Evolutionary conservation across 2,888 invertebrate species (phyloP).

Genomic region (Trachelus iudaicus): DNA sequence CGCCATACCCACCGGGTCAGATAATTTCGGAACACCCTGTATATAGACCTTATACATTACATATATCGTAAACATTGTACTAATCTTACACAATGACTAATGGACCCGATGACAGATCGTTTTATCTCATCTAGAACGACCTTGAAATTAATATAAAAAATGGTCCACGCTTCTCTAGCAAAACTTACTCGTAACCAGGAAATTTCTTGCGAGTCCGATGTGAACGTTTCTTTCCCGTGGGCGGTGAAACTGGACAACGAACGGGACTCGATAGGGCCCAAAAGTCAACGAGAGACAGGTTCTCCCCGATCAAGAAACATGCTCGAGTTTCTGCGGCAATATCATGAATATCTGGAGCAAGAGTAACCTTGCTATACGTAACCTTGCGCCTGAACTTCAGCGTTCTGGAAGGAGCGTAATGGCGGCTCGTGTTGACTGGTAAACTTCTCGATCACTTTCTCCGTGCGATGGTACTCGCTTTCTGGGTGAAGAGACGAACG

Average conservation of each 20-base stretch:
- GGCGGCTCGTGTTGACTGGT: constrained; percentile 5
- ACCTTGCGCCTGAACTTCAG: constrained; percentile 60
- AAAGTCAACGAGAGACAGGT: not conserved
- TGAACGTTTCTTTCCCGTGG: not conserved
- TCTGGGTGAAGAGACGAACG: not conserved
- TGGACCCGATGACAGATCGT: not conserved
- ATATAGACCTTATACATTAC: not conserved
- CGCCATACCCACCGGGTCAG: too few relatives aligned
- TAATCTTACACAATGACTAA: not conserved
- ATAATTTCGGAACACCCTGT: too few relatives aligned
- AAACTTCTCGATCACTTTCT: constrained; percentile 60
- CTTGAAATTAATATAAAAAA: not conserved
- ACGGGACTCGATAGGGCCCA: not conserved
- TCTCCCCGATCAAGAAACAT: not conserved
- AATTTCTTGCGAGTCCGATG: not conserved
- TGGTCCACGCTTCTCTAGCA: not conserved
- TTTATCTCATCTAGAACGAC: not conserved
- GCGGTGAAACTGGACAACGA: not conserved
- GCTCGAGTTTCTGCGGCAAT: not conserved
- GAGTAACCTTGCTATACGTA: constrained; percentile 56
- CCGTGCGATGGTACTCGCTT: constrained; percentile 27
- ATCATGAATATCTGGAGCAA: constrained; percentile 36
- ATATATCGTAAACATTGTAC: not conserved
- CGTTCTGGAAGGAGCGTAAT: constrained; percentile 22
- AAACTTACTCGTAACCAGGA: not conserved